These are phyloP conservation scores for Sebastes oblongus DNA, from an alignment of 2,797 vertebrate genomes.

Conservation along the genomic window DNA sequence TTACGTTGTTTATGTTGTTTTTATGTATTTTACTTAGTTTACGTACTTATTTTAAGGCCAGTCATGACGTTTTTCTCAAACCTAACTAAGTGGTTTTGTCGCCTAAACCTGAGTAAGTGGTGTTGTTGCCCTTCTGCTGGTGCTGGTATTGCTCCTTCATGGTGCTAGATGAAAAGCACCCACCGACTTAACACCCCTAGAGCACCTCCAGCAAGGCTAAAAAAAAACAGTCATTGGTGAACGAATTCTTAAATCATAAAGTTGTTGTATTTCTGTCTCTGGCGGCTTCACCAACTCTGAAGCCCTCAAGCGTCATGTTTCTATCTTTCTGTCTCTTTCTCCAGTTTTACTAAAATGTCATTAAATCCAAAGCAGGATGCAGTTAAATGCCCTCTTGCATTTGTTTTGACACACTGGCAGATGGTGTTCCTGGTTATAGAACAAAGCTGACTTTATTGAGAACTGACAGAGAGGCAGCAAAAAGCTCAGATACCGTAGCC, in stretches of 20 bases:
- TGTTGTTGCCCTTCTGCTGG: too few relatives aligned
- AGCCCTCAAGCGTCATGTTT: constrained; percentile 31
- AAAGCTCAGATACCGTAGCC: neutral
- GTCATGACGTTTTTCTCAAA: too few relatives aligned
- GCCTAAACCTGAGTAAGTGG: too few relatives aligned
- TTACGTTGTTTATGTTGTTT: too few relatives aligned
- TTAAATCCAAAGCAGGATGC: constrained; percentile 54
- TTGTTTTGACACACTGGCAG: constrained; percentile 65
- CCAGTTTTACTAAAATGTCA: constrained; percentile 44
- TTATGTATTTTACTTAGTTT: too few relatives aligned
- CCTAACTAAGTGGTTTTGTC: too few relatives aligned
- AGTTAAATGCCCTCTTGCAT: constrained; percentile 51
- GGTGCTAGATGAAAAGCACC: neutral
- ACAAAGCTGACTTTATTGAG: constrained; percentile 64
- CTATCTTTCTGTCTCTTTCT: constrained; percentile 22
- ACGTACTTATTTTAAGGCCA: too few relatives aligned
- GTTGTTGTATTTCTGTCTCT: constrained; percentile 1
- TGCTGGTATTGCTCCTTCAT: too few relatives aligned
- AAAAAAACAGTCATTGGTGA: neutral
- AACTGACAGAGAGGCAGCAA: constrained; percentile 31
- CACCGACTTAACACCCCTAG: neutral
- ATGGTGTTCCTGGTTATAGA: constrained; percentile 57
- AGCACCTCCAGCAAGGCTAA: too few relatives aligned
- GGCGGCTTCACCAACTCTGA: constrained; percentile 6
- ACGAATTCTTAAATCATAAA: neutral